A percentile compares a stretch with the other conserved stretches of the same genome.
These are phyloP conservation scores for Nothoprocta pentlandii DNA, from an alignment of 2,113 vertebrate genomes.

Conservation along the genomic window DNA sequence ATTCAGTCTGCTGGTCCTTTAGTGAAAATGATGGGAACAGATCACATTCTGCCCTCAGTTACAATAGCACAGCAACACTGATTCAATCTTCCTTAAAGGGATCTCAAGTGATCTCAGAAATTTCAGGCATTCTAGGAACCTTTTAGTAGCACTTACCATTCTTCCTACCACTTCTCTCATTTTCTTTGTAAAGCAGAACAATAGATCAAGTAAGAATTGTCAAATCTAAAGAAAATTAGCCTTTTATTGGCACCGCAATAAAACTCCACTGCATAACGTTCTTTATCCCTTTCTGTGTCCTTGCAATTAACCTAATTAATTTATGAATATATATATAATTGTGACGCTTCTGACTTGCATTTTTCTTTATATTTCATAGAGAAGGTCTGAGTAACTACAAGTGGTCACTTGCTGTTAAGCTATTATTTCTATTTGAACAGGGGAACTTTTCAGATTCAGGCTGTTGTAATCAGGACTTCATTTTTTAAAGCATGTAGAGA, in stretches of 20 bases:
- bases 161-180: not conserved
- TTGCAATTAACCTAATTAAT: not conserved
- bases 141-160: no score
- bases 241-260: not conserved
- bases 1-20: not conserved
- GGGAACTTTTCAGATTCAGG: not conserved
- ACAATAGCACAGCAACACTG: not conserved
- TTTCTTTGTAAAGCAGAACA: not conserved
- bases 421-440: not conserved
- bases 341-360: no score
- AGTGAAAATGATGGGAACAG: not conserved
- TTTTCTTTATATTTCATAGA: not conserved
- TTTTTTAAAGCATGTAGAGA: no score
- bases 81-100: not conserved
- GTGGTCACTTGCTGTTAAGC: not conserved
- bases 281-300: not conserved
- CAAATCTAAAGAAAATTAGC: not conserved
- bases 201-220: not conserved
- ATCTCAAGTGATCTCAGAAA: not conserved
- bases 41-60: not conserved
- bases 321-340: not conserved
- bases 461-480: not conserved
- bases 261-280: not conserved
- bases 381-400: not conserved
- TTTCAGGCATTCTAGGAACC: not conserved